Conservation (phyloP, 2,113 vertebrate genomes). For the Galeopterus variegatus region DNA sequence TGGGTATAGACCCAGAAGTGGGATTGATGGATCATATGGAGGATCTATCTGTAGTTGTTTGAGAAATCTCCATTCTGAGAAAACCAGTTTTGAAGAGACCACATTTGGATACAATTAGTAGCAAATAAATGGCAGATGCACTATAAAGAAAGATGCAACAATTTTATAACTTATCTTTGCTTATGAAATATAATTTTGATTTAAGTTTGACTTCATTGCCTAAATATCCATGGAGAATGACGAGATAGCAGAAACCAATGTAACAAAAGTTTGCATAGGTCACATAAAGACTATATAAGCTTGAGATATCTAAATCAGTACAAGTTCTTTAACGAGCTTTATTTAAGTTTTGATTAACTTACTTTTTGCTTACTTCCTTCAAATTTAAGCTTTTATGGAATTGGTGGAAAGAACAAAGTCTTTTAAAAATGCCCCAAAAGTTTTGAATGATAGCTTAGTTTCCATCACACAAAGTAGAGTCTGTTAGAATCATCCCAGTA, state of each 20-base stretch:
- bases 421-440: neutral
- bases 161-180: neutral
- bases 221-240: neutral
- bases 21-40: too few relatives aligned
- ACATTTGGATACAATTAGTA: neutral
- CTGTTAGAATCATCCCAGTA: neutral
- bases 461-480: neutral
- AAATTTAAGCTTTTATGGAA: neutral
- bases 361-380: neutral
- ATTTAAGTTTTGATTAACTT: neutral
- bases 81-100: too few relatives aligned
- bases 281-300: neutral
- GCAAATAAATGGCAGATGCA: neutral
- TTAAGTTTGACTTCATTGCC: neutral
- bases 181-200: neutral
- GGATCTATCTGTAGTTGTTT: too few relatives aligned
- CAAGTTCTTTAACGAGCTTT: neutral
- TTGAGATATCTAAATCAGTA: neutral
- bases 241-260: neutral
- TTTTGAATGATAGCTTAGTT: neutral
- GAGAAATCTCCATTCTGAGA: too few relatives aligned
- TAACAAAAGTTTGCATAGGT: neutral
- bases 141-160: neutral
- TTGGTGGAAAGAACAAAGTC: neutral
- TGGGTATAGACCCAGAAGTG: too few relatives aligned